A percentile compares a stretch with the other conserved stretches of the same genome.
Conservation (phyloP, 2,797 vertebrate species). For the Monodelphis domestica region DNA sequence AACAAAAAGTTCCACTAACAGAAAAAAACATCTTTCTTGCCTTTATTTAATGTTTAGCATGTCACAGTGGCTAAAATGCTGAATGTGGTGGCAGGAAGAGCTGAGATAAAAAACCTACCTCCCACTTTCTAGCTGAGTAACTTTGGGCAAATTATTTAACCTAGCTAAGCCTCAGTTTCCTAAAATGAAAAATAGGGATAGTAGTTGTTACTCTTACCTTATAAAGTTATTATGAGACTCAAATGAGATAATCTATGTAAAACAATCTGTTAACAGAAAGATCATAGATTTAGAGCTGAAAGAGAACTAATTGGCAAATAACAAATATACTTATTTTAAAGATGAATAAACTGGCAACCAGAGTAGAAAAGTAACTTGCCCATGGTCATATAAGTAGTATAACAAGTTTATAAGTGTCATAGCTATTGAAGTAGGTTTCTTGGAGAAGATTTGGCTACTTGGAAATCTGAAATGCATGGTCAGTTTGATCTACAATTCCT, state of each 20-base stretch:
- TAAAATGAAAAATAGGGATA: background rate
- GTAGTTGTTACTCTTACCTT: background rate
- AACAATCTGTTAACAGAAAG: background rate
- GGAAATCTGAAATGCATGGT: too few relatives aligned
- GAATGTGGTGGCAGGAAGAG: background rate
- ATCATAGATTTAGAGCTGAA: too few relatives aligned
- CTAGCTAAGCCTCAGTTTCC: background rate
- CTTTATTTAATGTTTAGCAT: background rate
- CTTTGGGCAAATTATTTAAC: background rate
- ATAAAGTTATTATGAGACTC: background rate
- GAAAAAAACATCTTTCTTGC: background rate
- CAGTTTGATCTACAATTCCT: too few relatives aligned
- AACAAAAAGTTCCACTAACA: background rate
- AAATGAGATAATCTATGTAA: background rate
- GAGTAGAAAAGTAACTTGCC: background rate
- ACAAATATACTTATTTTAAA: too few relatives aligned
- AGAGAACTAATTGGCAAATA: too few relatives aligned
- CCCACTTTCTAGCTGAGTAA: background rate
- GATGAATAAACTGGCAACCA: too few relatives aligned
- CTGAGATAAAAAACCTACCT: background rate
- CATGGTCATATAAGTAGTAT: background rate
- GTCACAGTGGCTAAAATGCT: background rate
- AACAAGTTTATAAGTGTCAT: too few relatives aligned
- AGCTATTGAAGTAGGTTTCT: too few relatives aligned
- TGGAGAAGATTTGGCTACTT: too few relatives aligned